Evolutionary conservation across 2,113 vertebrate species (phyloP).

Genomic region (Oncorhynchus clarkii): DNA sequence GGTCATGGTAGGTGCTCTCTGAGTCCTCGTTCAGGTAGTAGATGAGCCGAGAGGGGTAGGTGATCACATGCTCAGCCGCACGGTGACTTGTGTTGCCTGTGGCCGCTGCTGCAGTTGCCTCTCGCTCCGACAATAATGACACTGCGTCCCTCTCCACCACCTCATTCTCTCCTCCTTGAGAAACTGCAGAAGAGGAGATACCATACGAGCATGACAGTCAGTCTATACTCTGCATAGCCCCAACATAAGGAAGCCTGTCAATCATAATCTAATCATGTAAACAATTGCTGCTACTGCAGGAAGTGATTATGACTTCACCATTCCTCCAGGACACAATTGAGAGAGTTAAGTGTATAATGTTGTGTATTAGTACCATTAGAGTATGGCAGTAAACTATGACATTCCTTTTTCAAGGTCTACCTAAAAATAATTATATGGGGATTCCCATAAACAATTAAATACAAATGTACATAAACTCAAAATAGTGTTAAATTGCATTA

Average conservation of each 20-base stretch:
- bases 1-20: constrained; percentile 91
- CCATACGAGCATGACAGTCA: constrained; percentile 41
- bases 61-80: constrained; percentile 82
- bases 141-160: constrained; percentile 68
- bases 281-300: not conserved
- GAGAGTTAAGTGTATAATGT: not conserved
- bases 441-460: not conserved
- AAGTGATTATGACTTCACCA: not conserved
- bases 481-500: not conserved
- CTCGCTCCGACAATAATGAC: constrained; percentile 64
- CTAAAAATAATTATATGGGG: not conserved
- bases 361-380: not conserved
- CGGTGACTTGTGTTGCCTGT: constrained; percentile 75
- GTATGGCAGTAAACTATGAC: not conserved
- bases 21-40: constrained; percentile 94
- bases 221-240: not conserved
- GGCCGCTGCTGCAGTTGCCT: constrained; percentile 76
- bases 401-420: constrained; percentile 6
- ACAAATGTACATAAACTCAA: not conserved
- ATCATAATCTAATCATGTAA: not conserved
- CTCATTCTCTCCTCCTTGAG: constrained; percentile 67
- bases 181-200: constrained; percentile 53
- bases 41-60: constrained; percentile 90
- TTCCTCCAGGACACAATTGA: not conserved
- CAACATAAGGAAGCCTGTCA: constrained; percentile 25